Evolutionary conservation across 2,113 vertebrate species (phyloP).

Genomic region (Oryzias javanicus): DNA sequence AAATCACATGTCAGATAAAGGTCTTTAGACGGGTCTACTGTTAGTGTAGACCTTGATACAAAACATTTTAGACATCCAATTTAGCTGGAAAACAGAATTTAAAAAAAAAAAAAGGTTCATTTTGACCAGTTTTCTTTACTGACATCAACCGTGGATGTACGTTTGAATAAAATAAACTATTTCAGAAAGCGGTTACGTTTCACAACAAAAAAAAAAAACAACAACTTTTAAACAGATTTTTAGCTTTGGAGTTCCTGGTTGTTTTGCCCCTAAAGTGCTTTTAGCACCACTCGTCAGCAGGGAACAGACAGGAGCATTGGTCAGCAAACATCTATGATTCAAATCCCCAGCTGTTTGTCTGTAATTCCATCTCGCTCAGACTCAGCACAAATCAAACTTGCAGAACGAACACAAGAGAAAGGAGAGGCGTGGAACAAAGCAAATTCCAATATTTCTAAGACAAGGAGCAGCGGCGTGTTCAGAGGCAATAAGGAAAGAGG

Average conservation of each 20-base stretch:
- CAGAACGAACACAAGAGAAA: conserved; percentile 31
- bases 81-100: neutral
- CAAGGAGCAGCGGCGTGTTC: neutral
- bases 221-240: neutral
- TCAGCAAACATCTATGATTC: conserved; percentile 39
- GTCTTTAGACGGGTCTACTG: conserved; percentile 29
- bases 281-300: conserved; percentile 9
- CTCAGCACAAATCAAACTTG: conserved; percentile 13
- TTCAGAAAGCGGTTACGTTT: too few species aligned
- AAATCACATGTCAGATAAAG: conserved; percentile 52
- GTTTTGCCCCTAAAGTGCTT: conserved; percentile 9
- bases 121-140: too few species aligned
- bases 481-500: neutral
- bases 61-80: neutral
- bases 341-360: conserved; percentile 45
- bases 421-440: conserved; percentile 15
- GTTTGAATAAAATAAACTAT: too few species aligned
- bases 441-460: conserved; percentile 52
- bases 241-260: neutral
- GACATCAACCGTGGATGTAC: too few species aligned
- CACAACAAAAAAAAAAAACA: too few species aligned
- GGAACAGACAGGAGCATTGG: conserved; percentile 12
- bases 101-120: too few species aligned
- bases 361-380: conserved; percentile 29
- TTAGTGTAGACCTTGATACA: conserved; percentile 8